Percentiles rank a stretch among this genome's conserved stretches.
Evolutionary conservation across 2,888 invertebrate species (phyloP).

Genomic region (Gymnocheta viridis): DNA sequence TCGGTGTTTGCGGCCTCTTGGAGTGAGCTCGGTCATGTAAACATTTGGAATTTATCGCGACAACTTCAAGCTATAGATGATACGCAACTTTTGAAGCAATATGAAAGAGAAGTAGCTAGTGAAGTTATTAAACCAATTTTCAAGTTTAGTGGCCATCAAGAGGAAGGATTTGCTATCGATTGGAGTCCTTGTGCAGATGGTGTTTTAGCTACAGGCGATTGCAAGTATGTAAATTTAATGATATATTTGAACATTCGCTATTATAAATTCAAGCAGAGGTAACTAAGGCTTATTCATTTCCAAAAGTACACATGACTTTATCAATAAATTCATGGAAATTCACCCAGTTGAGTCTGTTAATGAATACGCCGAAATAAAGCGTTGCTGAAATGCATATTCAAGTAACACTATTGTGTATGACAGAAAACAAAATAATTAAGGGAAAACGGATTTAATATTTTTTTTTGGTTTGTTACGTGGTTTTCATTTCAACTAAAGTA

Average conservation of each 20-base stretch:
- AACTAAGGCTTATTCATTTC: not conserved
- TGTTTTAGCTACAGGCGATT: slow-evolving; percentile 96
- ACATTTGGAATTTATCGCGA: slow-evolving; percentile 93
- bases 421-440: no score
- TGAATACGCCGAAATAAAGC: no score
- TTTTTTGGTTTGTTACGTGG: no score
- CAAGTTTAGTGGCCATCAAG: slow-evolving; percentile 94
- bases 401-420: no score
- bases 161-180: slow-evolving; percentile 97
- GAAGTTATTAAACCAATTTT: slow-evolving; percentile 87
- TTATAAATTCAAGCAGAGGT: not conserved
- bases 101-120: slow-evolving; percentile 83
- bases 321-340: not conserved
- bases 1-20: slow-evolving; percentile 91
- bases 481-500: no score
- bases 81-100: slow-evolving; percentile 84
- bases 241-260: not conserved
- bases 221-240: slow-evolving; percentile 80
- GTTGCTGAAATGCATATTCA: no score
- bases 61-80: slow-evolving; percentile 92
- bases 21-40: slow-evolving; percentile 97
- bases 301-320: not conserved
- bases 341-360: no score
- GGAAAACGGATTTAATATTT: no score
- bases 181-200: slow-evolving; percentile 93